Base-by-base conservation (phyloP, 1,140 invertebrate species). In the Hypothenemus hampei region DNA sequence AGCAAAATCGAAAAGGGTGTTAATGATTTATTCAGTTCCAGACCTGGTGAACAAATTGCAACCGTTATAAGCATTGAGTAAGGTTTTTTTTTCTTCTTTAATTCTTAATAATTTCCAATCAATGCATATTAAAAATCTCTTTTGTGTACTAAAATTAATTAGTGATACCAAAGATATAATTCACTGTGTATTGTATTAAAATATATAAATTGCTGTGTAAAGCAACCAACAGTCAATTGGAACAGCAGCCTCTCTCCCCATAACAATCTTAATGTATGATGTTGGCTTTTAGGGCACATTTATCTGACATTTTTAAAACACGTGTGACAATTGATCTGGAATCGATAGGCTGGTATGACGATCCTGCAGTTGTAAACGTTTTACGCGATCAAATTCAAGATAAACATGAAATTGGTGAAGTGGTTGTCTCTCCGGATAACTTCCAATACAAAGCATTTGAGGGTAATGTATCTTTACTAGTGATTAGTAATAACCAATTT, bases 381-480 rank as follows among this genome's bases (percentile, higher is more conserved):
- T 43, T 79, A 10, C 65, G 69, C 47, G 60, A 69, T 7, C 63
- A 68, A 39, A 70, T 77, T 46, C 69, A 68, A 22, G 53, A 60
- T 4, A 74, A 71, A 35, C 63, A 58, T 33, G 65, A 53, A 19
- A 40, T 73, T 8, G 71, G 69, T 11, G 18, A 43, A 3, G 41
- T 63, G 3, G 58, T 57, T 4, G 66, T 66, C 1, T 37, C 51
- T 22, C 41, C 61, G 2, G 71, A 78, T 26, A 73, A 73, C 37
- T 79, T 80, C 62, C 60, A 63, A 10, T 78, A 78, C 57, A 69
- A 70, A 52, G 58, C 67, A 49, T 67, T 80, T 55, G 69, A 70
- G 64, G 75, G 78, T 79, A 70, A 11, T 23, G 15, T 37, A 31
- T 31, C 13, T 16, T 16, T 16, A 29, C 20, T 5, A n/a, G n/a